Conservation (phyloP, 2,113 vertebrate genomes). For the Bos javanicus region DNA sequence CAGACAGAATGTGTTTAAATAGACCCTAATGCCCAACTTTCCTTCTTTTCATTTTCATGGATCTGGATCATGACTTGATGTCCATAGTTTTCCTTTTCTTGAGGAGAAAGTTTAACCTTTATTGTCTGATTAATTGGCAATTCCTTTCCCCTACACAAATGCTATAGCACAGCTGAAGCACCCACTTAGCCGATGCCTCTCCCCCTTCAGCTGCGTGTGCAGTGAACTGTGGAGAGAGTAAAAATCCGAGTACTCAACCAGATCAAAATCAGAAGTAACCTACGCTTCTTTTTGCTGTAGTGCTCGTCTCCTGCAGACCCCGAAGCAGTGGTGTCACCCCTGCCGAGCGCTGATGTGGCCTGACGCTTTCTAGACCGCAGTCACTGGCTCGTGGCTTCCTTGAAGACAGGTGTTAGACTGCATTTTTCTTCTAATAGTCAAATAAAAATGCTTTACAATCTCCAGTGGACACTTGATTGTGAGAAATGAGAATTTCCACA, state of each 20-base stretch:
- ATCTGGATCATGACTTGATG: not conserved
- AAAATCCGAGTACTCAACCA: not conserved
- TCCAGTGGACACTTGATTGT: not conserved
- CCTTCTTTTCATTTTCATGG: not conserved
- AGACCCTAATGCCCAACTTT: not conserved
- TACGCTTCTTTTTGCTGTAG: not conserved
- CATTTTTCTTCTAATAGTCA: slow-evolving; percentile 20
- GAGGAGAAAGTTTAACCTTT: slow-evolving; percentile 43
- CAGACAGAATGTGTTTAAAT: not conserved
- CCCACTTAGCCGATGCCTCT: slow-evolving; percentile 30
- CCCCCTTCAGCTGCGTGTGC: not conserved
- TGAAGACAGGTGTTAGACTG: slow-evolving; percentile 42
- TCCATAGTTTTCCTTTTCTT: not conserved
- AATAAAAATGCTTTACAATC: slow-evolving; percentile 57
- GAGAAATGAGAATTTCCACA: not conserved
- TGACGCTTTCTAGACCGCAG: slow-evolving; percentile 9
- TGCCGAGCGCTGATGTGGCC: not conserved
- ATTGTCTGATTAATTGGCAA: not conserved
- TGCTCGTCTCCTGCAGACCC: not conserved
- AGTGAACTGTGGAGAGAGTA: slow-evolving; percentile 24
- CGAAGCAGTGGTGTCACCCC: not conserved
- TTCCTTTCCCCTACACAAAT: not conserved
- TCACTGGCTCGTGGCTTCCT: not conserved
- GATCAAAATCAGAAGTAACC: slow-evolving; percentile 58
- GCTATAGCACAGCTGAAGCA: slow-evolving; percentile 22